Evolutionary conservation across 2,888 invertebrate species (phyloP).

Genomic region (Balanococcus diminutus): DNA sequence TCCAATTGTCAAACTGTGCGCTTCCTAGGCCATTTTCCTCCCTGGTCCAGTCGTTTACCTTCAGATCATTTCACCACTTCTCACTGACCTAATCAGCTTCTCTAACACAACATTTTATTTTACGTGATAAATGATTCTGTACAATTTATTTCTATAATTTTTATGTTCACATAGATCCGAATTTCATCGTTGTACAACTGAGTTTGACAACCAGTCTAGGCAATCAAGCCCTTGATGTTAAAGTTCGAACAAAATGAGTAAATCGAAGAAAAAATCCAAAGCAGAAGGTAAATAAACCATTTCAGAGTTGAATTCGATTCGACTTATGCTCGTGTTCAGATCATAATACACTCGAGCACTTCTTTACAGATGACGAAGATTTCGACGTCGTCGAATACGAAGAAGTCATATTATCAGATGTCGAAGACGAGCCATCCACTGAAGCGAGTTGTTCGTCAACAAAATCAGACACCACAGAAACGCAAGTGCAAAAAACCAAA

Average conservation of each 20-base stretch:
- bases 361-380: conserved; percentile 19
- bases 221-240: background rate
- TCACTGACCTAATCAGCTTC: no score
- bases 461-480: background rate
- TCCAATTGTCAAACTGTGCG: no score
- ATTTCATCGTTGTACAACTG: background rate
- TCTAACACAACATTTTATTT: no score
- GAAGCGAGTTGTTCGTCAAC: background rate
- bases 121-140: no score
- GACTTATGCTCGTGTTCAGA: background rate
- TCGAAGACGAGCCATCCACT: background rate
- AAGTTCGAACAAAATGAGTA: background rate
- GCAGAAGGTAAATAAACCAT: background rate
- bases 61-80: no score
- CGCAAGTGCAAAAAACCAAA: background rate
- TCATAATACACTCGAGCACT: background rate
- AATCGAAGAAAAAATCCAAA: background rate
- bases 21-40: no score
- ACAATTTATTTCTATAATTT: no score
- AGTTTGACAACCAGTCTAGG: background rate
- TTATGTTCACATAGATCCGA: background rate
- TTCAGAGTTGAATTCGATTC: background rate
- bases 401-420: conserved; percentile 32
- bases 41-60: no score
- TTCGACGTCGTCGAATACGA: conserved; percentile 42